Base-by-base conservation (phyloP, 1,140 invertebrate genomes). In the Steinernema khuongi region DNA sequence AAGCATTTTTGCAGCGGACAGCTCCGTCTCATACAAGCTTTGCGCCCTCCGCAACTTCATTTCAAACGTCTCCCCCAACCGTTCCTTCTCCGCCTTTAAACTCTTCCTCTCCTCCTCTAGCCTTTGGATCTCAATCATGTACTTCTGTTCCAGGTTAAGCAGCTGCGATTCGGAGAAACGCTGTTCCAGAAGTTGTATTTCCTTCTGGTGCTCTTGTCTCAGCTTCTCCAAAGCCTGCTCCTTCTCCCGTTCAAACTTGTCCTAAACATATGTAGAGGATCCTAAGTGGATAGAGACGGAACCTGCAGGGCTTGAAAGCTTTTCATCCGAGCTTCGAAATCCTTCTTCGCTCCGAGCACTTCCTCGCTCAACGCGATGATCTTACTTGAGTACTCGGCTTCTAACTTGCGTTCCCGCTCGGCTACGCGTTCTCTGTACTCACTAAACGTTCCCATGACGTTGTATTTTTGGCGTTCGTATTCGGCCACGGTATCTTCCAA, bases 311-410 rank as follows among this genome's bases (percentile, higher is more conserved):
- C 79, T 75, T 84, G 82, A 69, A 84, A 84, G 68, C 72, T 80
- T 43, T 85, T 84, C 83, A 84, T 84, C 68, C 83, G 70, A 17
- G 78, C 77, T 74, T 84, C 83, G 68, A 84, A 84, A 43, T 84
- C 83, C 60, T 83, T 84, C 72, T 84, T 84, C 18, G 83, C 83
- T 31, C 79, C 79, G 11, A 84, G 67, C 1, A 84, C 83, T 50
- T 84, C 83, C 69, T 84, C 83, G 28, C 81, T 84, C n/a, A 84
- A 74, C 1, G 83, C 74, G 22, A 84, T 84, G 18, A 84, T 84
- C 73, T 85, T 84, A 28, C 72, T 75, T 17, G 82, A 84, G 69
- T 84, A 84, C 43, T 84, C 83, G 7, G 83, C 83, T 75, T 84
- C 83, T 29, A 84, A 70, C 29, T 79, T 84, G 36, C 83, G 67